These are phyloP conservation scores for Drosophila kepulauana DNA, from an alignment of 1,140 invertebrate species.

Conservation along the genomic window DNA sequence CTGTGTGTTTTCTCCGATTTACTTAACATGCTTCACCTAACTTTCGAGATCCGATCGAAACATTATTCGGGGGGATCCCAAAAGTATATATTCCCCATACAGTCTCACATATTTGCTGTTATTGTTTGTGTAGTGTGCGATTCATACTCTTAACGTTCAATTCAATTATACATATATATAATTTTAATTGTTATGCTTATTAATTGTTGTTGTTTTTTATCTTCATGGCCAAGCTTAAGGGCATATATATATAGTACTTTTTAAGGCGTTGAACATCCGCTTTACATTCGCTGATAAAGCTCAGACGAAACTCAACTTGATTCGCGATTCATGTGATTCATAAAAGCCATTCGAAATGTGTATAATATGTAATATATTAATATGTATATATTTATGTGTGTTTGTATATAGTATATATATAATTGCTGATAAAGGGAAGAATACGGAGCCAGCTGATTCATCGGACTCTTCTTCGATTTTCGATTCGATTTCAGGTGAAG, in stretches of 20 bases:
- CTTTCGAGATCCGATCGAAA: constrained; percentile 8
- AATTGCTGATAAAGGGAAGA: constrained; percentile 61
- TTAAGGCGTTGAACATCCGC: constrained; percentile 77
- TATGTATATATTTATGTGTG: constrained; percentile 36
- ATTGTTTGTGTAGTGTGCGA: constrained; percentile 45
- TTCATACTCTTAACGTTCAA: constrained; percentile 20
- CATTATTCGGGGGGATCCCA: not conserved
- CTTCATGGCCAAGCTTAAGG: constrained; percentile 33
- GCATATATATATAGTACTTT: constrained; percentile 32
- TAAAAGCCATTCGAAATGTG: constrained; percentile 55
- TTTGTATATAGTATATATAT: no score
- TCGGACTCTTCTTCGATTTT: constrained; percentile 1
- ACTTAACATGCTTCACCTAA: constrained; percentile 31
- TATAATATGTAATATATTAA: constrained; percentile 42
- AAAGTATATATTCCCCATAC: constrained; percentile 40
- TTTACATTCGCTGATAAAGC: constrained; percentile 66
- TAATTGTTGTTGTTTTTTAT: constrained; percentile 30
- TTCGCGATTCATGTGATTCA: constrained; percentile 40
- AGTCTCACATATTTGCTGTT: constrained; percentile 81
- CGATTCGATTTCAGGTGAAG: constrained; percentile 35
- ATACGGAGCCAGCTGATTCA: constrained; percentile 37
- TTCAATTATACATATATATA: constrained; percentile 13
- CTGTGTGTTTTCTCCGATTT: constrained; percentile 15
- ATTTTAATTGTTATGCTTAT: constrained; percentile 12
- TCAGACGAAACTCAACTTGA: constrained; percentile 33